phyloP scores from a whole-genome alignment of 2,888 invertebrate species.

The Blera fallax region DNA sequence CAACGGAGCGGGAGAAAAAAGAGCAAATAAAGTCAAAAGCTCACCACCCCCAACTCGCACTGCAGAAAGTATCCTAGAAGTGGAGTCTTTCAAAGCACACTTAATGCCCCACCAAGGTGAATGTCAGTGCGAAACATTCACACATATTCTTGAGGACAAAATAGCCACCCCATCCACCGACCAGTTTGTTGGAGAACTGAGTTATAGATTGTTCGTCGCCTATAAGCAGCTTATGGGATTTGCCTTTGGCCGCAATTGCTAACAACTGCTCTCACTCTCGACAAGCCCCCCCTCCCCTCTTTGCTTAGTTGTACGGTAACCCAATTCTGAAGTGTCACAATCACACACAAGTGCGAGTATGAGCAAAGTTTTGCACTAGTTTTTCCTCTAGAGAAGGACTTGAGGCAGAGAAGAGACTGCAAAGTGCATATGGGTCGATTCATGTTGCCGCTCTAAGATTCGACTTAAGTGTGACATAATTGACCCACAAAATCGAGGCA shows the following conservation, averaged over 20 bases:
- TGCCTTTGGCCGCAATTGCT: conserved; percentile 62
- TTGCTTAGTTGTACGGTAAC: conserved; percentile 34
- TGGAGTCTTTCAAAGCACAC: conserved; percentile 40
- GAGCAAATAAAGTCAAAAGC: background rate
- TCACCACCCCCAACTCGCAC: background rate
- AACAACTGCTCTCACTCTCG: conserved; percentile 36
- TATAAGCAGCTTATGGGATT: conserved; percentile 68
- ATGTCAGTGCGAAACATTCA: conserved; percentile 54
- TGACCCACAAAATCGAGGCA: conserved; percentile 68
- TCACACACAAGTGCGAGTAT: conserved; percentile 43
- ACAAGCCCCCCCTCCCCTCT: background rate
- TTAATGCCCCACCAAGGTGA: conserved; percentile 55
- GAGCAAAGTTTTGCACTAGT: conserved; percentile 64
- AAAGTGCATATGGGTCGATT: conserved; percentile 63
- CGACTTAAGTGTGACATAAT: conserved; percentile 65
- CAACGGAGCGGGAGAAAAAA: background rate
- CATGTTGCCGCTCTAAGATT: conserved; percentile 38
- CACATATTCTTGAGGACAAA: background rate
- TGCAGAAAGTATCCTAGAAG: conserved; percentile 8
- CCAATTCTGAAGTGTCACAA: conserved; percentile 70
- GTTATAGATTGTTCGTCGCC: conserved; percentile 62
- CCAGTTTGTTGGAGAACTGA: background rate
- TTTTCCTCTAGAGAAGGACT: conserved; percentile 42
- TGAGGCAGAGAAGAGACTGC: conserved; percentile 19
- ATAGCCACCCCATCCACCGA: conserved; percentile 7